These are phyloP conservation scores for Diloba caeruleocephala DNA, from an alignment of 2,888 invertebrate genomes.

Conservation along the genomic window DNA sequence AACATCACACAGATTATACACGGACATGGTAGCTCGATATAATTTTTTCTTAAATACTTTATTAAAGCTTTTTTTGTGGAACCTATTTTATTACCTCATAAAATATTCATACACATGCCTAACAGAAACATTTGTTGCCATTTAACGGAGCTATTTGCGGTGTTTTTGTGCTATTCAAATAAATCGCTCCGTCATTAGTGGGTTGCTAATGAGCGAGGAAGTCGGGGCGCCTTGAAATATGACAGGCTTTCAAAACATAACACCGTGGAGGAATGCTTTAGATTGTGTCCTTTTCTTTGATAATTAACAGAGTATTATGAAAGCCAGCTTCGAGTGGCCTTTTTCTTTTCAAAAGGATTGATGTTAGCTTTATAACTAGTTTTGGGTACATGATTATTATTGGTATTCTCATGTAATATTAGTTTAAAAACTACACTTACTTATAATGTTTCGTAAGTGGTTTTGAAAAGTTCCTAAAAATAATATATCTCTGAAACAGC, in stretches of 20 bases:
- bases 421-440: too few species aligned
- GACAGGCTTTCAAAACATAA: conserved; percentile 41
- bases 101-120: conserved; percentile 20
- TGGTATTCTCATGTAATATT: too few species aligned
- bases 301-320: conserved; percentile 26
- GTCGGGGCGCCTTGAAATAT: conserved; percentile 41
- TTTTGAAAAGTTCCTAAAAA: neutral
- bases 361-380: too few species aligned
- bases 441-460: too few species aligned
- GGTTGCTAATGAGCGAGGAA: conserved; percentile 41
- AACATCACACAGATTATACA: too few species aligned
- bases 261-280: conserved; percentile 15
- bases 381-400: too few species aligned
- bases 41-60: too few species aligned
- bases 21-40: too few species aligned
- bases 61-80: too few species aligned
- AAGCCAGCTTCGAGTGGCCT: neutral
- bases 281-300: conserved; percentile 21
- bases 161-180: conserved; percentile 31
- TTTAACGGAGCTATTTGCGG: conserved; percentile 28
- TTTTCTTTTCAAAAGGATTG: neutral
- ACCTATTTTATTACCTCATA: neutral
- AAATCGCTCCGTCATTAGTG: conserved; percentile 44
- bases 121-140: conserved; percentile 14
- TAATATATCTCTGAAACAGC: too few species aligned